A percentile compares a stretch with the other conserved stretches of the same genome.
phyloP scores from a whole-genome alignment of 2,113 vertebrate genomes.

The Rhea americana region DNA sequence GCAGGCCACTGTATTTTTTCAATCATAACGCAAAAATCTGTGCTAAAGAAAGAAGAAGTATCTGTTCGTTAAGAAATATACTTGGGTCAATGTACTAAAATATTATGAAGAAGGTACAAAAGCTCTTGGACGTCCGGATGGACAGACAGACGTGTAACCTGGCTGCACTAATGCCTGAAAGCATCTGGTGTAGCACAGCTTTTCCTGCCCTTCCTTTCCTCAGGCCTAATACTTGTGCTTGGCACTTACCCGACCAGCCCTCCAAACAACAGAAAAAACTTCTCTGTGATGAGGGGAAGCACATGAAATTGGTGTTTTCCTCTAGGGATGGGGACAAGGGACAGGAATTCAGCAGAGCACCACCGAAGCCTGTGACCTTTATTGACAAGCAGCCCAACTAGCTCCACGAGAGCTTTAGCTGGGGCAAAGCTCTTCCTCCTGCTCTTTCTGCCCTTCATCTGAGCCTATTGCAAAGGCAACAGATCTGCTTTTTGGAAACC shows the following conservation, averaged over 20 bases:
- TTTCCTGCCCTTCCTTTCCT: background rate
- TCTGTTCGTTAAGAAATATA: background rate
- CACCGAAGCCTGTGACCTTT: background rate
- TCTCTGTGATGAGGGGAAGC: background rate
- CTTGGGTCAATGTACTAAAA: background rate
- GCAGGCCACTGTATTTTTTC: background rate
- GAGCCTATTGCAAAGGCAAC: background rate
- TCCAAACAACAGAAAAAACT: background rate
- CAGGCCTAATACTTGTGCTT: background rate
- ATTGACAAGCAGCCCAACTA: background rate
- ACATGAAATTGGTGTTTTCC: background rate
- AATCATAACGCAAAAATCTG: background rate
- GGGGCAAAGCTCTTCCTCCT: background rate
- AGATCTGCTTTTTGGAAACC: background rate
- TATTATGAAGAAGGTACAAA: background rate
- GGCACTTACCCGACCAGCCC: background rate
- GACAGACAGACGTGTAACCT: background rate
- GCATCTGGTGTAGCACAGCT: background rate
- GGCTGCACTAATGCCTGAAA: background rate
- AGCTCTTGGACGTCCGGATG: background rate
- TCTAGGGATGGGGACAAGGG: background rate
- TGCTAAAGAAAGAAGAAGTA: background rate
- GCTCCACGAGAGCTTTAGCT: background rate
- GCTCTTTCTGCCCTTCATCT: background rate
- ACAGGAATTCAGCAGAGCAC: background rate